phyloP scores from a whole-genome alignment of 2,113 vertebrate genomes.

The western clawed frog (Xenopus tropicalis) region DNA sequence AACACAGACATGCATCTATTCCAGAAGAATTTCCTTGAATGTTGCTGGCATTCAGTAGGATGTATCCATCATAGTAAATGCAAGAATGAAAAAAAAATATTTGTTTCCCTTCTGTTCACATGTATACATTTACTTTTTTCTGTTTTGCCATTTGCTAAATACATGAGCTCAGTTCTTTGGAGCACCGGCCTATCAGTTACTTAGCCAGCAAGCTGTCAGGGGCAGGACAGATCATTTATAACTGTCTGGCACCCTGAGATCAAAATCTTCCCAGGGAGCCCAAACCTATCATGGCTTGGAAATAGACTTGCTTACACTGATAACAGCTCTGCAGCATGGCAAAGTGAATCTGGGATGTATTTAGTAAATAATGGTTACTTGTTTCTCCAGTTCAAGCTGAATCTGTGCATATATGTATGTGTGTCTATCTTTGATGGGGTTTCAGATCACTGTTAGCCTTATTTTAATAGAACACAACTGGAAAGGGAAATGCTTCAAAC shows the following conservation, averaged over 20 bases:
- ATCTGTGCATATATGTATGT: background rate
- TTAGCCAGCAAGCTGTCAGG: conserved; percentile 59
- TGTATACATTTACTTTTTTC: conserved; percentile 57
- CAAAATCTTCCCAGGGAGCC: conserved; percentile 52
- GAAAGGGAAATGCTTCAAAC: background rate
- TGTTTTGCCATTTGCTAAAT: conserved; percentile 60
- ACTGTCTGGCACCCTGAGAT: conserved; percentile 59
- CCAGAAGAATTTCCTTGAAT: conserved; percentile 50
- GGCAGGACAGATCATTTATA: conserved; percentile 59
- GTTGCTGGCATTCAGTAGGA: conserved; percentile 53
- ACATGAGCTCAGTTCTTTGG: conserved; percentile 56
- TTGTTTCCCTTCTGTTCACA: conserved; percentile 59
- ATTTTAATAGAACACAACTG: background rate
- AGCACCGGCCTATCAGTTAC: conserved; percentile 65
- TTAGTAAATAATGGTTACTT: background rate
- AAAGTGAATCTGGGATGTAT: background rate
- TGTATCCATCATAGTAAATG: conserved; percentile 62
- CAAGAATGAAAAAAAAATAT: conserved; percentile 48
- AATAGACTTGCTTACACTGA: conserved; percentile 30
- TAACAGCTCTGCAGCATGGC: conserved; percentile 10
- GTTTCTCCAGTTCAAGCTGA: background rate
- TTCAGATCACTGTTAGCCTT: background rate
- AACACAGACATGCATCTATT: background rate
- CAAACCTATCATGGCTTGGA: conserved; percentile 40
- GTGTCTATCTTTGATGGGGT: background rate